These are phyloP conservation scores for Leptura quadrifasciata DNA, from an alignment of 2,888 invertebrate species.

Conservation along the genomic window DNA sequence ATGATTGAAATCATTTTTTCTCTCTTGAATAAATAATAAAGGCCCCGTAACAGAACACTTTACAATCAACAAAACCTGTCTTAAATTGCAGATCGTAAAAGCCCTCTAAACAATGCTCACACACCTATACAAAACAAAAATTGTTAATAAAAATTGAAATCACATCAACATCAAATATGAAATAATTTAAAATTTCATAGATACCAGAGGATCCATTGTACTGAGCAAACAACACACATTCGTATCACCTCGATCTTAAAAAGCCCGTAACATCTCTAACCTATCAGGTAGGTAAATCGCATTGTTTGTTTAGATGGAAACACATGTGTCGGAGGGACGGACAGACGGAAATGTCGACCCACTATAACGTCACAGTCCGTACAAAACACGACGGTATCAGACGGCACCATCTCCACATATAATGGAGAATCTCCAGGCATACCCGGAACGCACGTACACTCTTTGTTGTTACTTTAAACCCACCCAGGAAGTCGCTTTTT, in stretches of 20 bases:
- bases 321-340: slow-evolving; percentile 56
- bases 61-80: too few species aligned
- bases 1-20: too few species aligned
- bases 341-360: slow-evolving; percentile 61
- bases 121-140: not conserved
- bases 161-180: not conserved
- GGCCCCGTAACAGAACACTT: too few species aligned
- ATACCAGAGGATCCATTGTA: slow-evolving; percentile 24
- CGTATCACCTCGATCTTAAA: slow-evolving; percentile 41
- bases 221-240: slow-evolving; percentile 17
- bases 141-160: not conserved
- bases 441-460: slow-evolving; percentile 71
- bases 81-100: not conserved
- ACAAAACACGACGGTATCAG: slow-evolving; percentile 64
- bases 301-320: slow-evolving; percentile 59
- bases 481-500: slow-evolving; percentile 72
- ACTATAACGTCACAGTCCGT: slow-evolving; percentile 57
- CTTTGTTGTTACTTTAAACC: slow-evolving; percentile 68
- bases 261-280: slow-evolving; percentile 44
- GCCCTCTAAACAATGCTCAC: too few species aligned
- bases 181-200: slow-evolving; percentile 32
- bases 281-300: slow-evolving; percentile 61
- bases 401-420: slow-evolving; percentile 66
- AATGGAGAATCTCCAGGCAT: slow-evolving; percentile 70
- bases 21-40: too few species aligned